These are phyloP conservation scores for Eudemis profundana DNA, from an alignment of 2,888 invertebrate species.

Conservation along the genomic window DNA sequence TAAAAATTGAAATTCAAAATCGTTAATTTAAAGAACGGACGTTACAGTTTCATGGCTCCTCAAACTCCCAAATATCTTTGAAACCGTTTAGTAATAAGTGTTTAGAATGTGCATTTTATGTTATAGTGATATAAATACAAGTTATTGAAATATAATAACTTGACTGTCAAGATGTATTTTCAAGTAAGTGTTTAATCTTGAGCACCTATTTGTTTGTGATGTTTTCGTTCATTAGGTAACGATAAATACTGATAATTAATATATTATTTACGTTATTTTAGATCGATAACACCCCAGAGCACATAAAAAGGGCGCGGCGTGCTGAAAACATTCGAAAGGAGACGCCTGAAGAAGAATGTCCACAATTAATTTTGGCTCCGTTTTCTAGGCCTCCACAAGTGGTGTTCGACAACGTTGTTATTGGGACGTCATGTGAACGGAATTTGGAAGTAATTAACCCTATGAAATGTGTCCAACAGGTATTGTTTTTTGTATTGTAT, in stretches of 20 bases:
- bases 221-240: slow-evolving; percentile 8
- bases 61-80: slow-evolving; percentile 1
- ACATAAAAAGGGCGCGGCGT: slow-evolving; percentile 67
- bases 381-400: slow-evolving; percentile 88
- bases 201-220: not conserved
- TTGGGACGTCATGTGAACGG: slow-evolving; percentile 83
- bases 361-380: slow-evolving; percentile 86
- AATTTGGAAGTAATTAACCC: slow-evolving; percentile 86
- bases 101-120: slow-evolving; percentile 13
- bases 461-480: slow-evolving; percentile 71
- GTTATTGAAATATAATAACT: slow-evolving; percentile 2
- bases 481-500: slow-evolving; percentile 47
- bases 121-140: slow-evolving; percentile 10
- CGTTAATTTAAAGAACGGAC: slow-evolving; percentile 28
- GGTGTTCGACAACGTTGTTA: slow-evolving; percentile 87
- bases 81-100: slow-evolving; percentile 4
- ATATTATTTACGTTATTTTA: slow-evolving; percentile 50
- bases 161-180: slow-evolving; percentile 62
- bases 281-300: slow-evolving; percentile 82
- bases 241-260: slow-evolving; percentile 17
- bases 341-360: slow-evolving; percentile 75
- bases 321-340: slow-evolving; percentile 61
- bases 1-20: slow-evolving; percentile 40
- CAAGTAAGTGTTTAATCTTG: slow-evolving; percentile 57
- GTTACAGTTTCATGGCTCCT: slow-evolving; percentile 22